phyloP scores from a whole-genome alignment of 1,140 invertebrate genomes.

The Copidosoma floridanum region DNA sequence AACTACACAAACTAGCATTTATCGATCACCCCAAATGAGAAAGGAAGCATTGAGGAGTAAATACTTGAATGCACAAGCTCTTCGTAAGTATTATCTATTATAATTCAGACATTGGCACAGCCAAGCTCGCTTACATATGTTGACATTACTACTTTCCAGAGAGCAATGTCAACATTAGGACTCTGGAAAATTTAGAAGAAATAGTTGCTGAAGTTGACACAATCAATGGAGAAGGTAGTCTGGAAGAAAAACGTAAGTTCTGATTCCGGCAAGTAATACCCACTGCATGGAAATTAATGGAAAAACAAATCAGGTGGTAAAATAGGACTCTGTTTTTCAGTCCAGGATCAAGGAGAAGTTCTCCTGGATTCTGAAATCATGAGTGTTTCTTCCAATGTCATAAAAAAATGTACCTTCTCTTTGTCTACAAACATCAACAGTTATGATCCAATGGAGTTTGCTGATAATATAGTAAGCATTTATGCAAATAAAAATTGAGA shows the following conservation, averaged over 20 bases:
- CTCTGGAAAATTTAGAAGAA: slow-evolving; percentile 29
- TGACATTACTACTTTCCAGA: slow-evolving; percentile 32
- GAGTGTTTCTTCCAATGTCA: slow-evolving; percentile 38
- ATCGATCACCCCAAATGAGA: slow-evolving; percentile 30
- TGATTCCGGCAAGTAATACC: too few species aligned
- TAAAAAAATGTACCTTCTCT: slow-evolving; percentile 34
- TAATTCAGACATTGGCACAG: too few species aligned
- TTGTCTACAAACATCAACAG: slow-evolving; percentile 37
- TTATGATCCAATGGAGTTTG: slow-evolving; percentile 39
- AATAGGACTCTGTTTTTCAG: too few species aligned
- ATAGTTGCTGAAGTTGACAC: slow-evolving; percentile 33
- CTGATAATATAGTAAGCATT: slow-evolving; percentile 38
- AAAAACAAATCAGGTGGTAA: too few species aligned
- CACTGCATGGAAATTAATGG: too few species aligned
- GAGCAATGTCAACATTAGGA: slow-evolving; percentile 12
- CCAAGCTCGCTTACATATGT: too few species aligned
- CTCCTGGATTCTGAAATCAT: slow-evolving; percentile 48
- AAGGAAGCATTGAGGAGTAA: slow-evolving; percentile 32
- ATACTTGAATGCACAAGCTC: slow-evolving; percentile 18
- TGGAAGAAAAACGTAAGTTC: slow-evolving; percentile 42
- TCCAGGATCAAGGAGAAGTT: slow-evolving; percentile 40
- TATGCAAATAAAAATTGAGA: too few species aligned
- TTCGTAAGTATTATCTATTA: slow-evolving; percentile 41
- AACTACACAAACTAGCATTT: too few species aligned
- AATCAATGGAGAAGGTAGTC: slow-evolving; percentile 34